A percentile compares a stretch with the other conserved stretches of the same genome.
Evolutionary conservation across 2,113 vertebrate species (phyloP).

Genomic region (Aleadryas rufinucha): DNA sequence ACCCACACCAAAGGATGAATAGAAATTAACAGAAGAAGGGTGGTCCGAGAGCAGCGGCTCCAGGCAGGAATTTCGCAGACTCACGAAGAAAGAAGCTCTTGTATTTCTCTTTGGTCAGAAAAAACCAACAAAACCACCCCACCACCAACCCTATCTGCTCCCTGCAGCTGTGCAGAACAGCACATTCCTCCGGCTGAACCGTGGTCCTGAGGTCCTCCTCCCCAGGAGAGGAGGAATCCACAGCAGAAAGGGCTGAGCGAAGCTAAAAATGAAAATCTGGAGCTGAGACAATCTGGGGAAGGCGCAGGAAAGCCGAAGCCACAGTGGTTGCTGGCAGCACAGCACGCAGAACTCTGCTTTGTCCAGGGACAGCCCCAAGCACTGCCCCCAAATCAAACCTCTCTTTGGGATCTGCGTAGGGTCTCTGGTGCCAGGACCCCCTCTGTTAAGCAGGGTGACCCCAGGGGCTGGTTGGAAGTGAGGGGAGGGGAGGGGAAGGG

Average conservation of each 20-base stretch:
- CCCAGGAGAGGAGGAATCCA: constrained; percentile 32
- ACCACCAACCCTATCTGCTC: constrained; percentile 19
- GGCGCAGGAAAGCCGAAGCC: neutral
- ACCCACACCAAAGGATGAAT: neutral
- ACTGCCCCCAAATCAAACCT: neutral
- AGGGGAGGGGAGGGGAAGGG: neutral
- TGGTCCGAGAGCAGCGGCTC: neutral
- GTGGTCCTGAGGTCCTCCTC: constrained; percentile 28
- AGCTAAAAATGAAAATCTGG: constrained; percentile 53
- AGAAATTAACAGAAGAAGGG: constrained; percentile 8
- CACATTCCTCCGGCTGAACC: constrained; percentile 45
- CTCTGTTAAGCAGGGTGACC: no score
- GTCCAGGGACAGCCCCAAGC: neutral
- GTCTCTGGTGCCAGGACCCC: neutral
- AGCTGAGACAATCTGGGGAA: constrained; percentile 20
- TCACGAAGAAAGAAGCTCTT: constrained; percentile 51
- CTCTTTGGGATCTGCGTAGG: neutral
- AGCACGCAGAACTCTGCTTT: neutral
- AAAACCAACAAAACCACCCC: neutral
- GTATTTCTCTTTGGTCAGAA: constrained; percentile 30
- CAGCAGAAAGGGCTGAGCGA: constrained; percentile 47
- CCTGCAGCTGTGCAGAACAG: constrained; percentile 59
- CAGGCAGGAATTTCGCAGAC: neutral
- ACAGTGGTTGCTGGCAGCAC: rapidly evolving
- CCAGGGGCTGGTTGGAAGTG: rapidly evolving